Base-by-base conservation (phyloP, 2,113 vertebrate species). In the Mirounga angustirostris region DNA sequence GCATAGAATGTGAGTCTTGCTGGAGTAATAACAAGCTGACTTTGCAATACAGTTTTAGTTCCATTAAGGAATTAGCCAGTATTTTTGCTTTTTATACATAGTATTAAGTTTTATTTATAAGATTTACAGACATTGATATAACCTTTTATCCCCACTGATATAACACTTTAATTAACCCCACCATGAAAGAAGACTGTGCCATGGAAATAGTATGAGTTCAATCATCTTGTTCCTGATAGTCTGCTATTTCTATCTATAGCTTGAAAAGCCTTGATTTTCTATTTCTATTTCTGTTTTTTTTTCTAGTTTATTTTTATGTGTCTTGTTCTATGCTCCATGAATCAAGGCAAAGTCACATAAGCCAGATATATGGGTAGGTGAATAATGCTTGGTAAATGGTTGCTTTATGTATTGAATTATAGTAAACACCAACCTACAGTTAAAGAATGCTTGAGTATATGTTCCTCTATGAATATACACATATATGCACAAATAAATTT, bases 1-100 rank as follows among this genome's bases (percentile, higher is more conserved):
- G 59, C 13, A 0, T 0, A 33, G 36, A 71, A 12, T 1, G 1
- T 0, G 5, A 16, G 61, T 15, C 50, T 65, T 26, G 12, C 46
- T 18, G 1, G 13, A 19, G 5, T 43, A 22, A 33, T 1, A 21
- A 36, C 67, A 59, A 18, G 76, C n/a, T 69, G 28, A 6, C 16
- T 36, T 84, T 58, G 16, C 21, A 8, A 11, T 22, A 18, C 2
- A 14, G 28, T 19, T 30, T 71, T 8, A n/a, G 56, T 22, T 26
- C 15, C 26, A 59, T 54, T 8, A 30, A 52, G 21, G 50, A 61
- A 54, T 22, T 22, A 54, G 11, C 63, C 30, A n/a, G 6, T 7
- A 43, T 6, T 67, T 85, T 86, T 2, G 0, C 54, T 92, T 90
- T 65, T 30, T 10, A 22, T 22, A 80, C 30, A 43, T 7, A 50